Evolutionary conservation across 2,888 invertebrate genomes (phyloP), one percentile per base, ranked within the genome.

Genomic region (Cataglyphis livida): DNA sequence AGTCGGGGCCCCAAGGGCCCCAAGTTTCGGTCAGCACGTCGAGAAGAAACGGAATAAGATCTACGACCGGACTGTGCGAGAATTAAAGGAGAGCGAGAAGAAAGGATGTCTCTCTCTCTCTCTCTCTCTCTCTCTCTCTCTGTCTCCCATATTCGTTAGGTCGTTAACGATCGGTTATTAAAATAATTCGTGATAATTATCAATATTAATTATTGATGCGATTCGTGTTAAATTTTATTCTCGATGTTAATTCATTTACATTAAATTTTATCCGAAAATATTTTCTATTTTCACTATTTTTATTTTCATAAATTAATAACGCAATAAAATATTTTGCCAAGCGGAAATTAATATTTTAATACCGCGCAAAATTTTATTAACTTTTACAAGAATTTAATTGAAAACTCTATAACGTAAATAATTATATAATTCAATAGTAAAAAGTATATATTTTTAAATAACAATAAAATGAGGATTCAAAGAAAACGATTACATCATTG

Each of bases 171-270:
- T 92, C 91, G 92, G 92, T 93, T 93, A 93, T 93, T 93, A 93
- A 51, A 51, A 44, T 12, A 44, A 93, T 90, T 90, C 90, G 84
- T 90, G 93, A 93, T 93, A 93, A 94, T 93, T 93, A 94, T 93
- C 93, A 93, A 93, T 93, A 93, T 94, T 93, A 93, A 93, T 93
- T 93, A 93, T 93, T 93, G 92, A 91, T 91, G 85, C 81, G 81
- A 88, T 86, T 87, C 84, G 74, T 71, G 85, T 28, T 18, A n/a
- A 9, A 41, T 59, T 32, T n/a, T 51, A 28, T 32, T 32, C 0
- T 15, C 15, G 18, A 6, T 25, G 1, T 25, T 51, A 18, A 44
- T 7, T 32, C 18, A 12, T 9, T 9, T 10, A n/a, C 9, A 6
- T 51, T 64, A 35, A 35, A 6, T 15, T 18, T 64, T 32, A n/a